These are phyloP conservation scores for Zygaena filipendulae DNA, from an alignment of 2,888 invertebrate genomes.

Conservation along the genomic window DNA sequence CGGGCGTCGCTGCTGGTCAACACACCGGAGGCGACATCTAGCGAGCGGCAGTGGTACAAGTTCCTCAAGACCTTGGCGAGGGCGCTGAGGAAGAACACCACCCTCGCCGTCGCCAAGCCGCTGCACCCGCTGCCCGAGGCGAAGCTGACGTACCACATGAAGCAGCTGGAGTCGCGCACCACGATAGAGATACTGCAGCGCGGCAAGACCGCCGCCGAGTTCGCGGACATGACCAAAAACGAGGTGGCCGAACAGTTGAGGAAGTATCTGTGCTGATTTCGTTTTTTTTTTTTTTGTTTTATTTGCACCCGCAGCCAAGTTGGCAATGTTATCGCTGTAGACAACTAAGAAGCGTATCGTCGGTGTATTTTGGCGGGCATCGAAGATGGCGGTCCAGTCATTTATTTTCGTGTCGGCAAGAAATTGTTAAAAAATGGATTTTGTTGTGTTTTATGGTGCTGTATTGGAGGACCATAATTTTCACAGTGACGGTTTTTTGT, in stretches of 20 bases:
- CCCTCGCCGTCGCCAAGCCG: conserved; percentile 35
- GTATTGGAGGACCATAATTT: too few species aligned
- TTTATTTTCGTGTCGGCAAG: too few species aligned
- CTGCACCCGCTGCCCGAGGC: conserved; percentile 27
- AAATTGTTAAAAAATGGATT: too few species aligned
- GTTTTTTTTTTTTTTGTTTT: neutral
- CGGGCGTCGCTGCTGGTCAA: conserved; percentile 37
- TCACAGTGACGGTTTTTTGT: too few species aligned
- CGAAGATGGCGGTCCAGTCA: too few species aligned
- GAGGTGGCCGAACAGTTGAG: conserved; percentile 42
- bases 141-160: conserved; percentile 35
- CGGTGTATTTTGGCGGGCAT: too few species aligned
- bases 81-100: conserved; percentile 41
- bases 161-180: conserved; percentile 41
- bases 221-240: conserved; percentile 40
- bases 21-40: conserved; percentile 48
- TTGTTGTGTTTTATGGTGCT: too few species aligned
- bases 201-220: conserved; percentile 41
- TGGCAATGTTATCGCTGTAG: conserved; percentile 10
- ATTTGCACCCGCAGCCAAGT: conserved; percentile 3
- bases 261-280: conserved; percentile 47
- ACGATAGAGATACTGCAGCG: conserved; percentile 52
- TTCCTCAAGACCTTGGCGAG: conserved; percentile 64
- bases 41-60: conserved; percentile 62
- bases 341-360: conserved; percentile 8